Base-by-base conservation (phyloP, 1,140 invertebrate genomes). In the Camponotus floridanus region DNA sequence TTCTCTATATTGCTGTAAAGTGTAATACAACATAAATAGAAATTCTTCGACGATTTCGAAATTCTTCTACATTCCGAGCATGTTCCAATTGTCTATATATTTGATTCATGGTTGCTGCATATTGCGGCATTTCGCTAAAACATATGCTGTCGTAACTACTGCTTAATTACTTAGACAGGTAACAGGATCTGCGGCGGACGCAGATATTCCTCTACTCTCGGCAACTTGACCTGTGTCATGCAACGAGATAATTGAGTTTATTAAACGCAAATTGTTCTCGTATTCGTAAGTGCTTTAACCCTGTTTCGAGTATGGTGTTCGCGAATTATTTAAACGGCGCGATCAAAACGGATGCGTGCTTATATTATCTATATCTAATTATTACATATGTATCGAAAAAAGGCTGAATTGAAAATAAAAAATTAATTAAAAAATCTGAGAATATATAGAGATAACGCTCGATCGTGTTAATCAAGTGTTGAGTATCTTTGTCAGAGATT, bases 161-260 rank as follows among this genome's bases (percentile, higher is more conserved):
- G 87, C 86, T 90, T 92, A 91, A 90, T 92, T 92, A 92, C 89
- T 85, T 71, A 70, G 91, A 91, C 85, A 90, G 70, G 85, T 91
- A 79, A 87, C 83, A 85, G 68, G 80, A 91, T 87, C 81, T 87
- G 76, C 68, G 57, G 76, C 61, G 83, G 59, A 86, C 83, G 65
- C 85, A 87, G 89, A 74, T 83, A 91, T 85, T 89, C 85, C 86
- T 86, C 67, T 62, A 78, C 45, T 86, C 85, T 57, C 74, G 61
- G 89, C 80, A 91, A 92, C 90, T 91, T 87, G 91, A 92, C 89
- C 90, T 76, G 64, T 55, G 90, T 80, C 79, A 70, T 86, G 73
- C 78, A 70, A 85, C 85, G 85, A 86, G 87, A 86, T 92, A 92
- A 92, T 92, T 91, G 90, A 91, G 90, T 92, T 92, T 92, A 92